Evolutionary conservation across 2,888 invertebrate species (phyloP).

Genomic region (Callyntrura guangdongensis): DNA sequence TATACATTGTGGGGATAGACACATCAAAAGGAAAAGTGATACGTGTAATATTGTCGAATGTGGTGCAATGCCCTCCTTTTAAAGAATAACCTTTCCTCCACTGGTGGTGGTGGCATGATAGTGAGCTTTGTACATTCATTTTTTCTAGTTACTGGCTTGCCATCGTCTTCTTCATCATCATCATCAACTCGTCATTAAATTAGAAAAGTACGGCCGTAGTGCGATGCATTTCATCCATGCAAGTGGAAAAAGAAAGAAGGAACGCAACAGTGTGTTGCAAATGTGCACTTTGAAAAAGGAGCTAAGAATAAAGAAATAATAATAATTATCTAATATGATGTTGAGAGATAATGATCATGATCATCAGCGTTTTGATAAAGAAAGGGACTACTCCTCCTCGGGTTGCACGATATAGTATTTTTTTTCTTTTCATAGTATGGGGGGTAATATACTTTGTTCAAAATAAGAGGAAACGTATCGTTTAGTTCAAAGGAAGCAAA

Average conservation of each 20-base stretch:
- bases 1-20: neutral
- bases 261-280: neutral
- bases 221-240: constrained; percentile 27
- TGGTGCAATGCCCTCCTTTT: constrained; percentile 50
- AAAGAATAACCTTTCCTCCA: constrained; percentile 23
- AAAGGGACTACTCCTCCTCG: neutral
- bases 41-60: neutral
- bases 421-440: neutral
- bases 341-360: neutral
- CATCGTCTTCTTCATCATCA: neutral
- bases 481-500: constrained; percentile 25
- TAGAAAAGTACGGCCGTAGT: constrained; percentile 16
- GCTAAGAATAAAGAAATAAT: neutral
- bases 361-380: neutral
- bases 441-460: neutral
- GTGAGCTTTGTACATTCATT: neutral
- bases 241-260: constrained; percentile 20
- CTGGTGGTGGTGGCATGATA: neutral
- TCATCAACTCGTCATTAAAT: constrained; percentile 5
- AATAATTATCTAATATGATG: neutral
- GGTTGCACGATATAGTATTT: neutral
- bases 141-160: constrained; percentile 10
- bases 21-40: neutral
- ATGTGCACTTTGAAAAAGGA: constrained; percentile 1
- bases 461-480: neutral